Evolutionary conservation across 2,888 invertebrate genomes (phyloP), one percentile per base, ranked within the genome.

Genomic region (Enchytraeus crypticus): DNA sequence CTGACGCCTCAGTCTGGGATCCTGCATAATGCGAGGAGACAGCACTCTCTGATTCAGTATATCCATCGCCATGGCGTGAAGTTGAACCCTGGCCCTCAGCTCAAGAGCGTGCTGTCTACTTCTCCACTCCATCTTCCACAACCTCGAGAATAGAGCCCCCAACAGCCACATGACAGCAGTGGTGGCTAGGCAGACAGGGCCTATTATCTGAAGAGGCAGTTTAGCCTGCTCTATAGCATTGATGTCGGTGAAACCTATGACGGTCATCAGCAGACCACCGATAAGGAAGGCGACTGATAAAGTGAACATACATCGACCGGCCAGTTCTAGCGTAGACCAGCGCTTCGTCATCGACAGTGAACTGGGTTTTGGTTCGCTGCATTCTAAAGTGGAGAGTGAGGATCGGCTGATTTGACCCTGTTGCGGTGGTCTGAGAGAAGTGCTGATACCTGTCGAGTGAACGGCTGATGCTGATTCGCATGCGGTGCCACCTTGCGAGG

Each of bases 41-140:
- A 54, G 21, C 23, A 27, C 49, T 8, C 14, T 8, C 23, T 64
- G 61, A 60, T 68, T 67, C 58, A 67, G 64, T 53, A 68, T 67
- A 46, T 68, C 68, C 65, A 67, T 68, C 55, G 68, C 68, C 23
- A 67, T 65, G 51, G 68, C 68, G 60, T 68, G 67, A 23, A 60
- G 45, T 34, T 66, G 64, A 38, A 64, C 64, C 21, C 66, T 55
- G 51, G 62, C 66, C 23, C 62, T 30, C 47, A 59, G 57, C 38
- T 66, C 64, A 21, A 66, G 56, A 33, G 62, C 64, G 51, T 61
- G 64, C 60, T 66, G 66, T 46, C 61, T 61, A 2, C 64, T 55
- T 46, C 59, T 54, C 66, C 66, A 66, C 59, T 66, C 66, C 34
- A 57, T 51, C 51, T 64, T 64, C 66, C 66, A 66, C 23, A 66